phyloP scores from a whole-genome alignment of 2,113 vertebrate species.

The Ovis canadensis region DNA sequence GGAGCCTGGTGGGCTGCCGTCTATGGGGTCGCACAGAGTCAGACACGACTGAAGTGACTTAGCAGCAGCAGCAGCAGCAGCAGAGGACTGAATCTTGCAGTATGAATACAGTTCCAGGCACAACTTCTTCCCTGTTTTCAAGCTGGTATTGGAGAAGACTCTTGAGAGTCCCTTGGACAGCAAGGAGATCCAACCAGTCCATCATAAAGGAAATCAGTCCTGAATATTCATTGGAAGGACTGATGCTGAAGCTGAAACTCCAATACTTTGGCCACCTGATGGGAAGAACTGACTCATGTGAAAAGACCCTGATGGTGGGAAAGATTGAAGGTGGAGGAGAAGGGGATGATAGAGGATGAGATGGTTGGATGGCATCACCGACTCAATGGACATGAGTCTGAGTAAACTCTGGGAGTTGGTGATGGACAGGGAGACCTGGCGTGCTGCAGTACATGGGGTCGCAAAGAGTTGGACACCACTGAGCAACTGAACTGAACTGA shows the following conservation, averaged over 20 bases:
- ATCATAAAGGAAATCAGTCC: neutral
- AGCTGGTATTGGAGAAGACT: neutral
- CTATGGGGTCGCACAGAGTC: too few relatives aligned
- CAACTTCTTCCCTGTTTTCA: neutral
- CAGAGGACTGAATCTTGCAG: neutral
- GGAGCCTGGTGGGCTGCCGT: too few relatives aligned
- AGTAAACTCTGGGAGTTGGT: neutral
- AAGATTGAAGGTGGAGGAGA: neutral
- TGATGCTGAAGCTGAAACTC: neutral
- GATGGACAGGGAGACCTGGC: neutral
- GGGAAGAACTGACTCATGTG: neutral
- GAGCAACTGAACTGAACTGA: neutral
- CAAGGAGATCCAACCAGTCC: neutral
- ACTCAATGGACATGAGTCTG: neutral
- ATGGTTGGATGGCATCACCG: neutral
- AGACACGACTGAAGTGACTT: too few relatives aligned
- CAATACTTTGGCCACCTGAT: neutral
- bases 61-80: too few relatives aligned
- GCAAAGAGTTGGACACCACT: accelerated
- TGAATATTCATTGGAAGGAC: neutral
- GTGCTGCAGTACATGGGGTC: neutral
- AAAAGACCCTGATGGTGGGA: neutral
- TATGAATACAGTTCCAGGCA: neutral
- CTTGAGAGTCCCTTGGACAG: neutral
- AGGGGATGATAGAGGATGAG: neutral